Evolutionary conservation across 2,888 invertebrate genomes (phyloP), one percentile per base, ranked within the genome.

Genomic region (Andrena flavipes): DNA sequence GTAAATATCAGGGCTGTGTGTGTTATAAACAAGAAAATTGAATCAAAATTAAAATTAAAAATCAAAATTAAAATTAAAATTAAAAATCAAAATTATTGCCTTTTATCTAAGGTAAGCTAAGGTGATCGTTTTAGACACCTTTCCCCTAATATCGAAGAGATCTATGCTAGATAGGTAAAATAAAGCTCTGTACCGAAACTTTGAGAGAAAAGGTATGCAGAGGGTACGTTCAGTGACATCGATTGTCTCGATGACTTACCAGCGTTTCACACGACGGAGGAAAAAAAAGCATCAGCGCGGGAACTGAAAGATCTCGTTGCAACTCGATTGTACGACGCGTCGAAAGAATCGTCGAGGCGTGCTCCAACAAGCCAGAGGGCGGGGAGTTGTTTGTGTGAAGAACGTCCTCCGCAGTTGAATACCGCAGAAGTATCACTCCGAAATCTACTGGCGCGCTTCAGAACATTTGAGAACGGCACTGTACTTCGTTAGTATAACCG

Each of bases 401-500:
- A 73, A 85, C 69, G 56, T 76, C 64, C 75, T 69, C 59, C 54
- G 56, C 70, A 29, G n/a, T 20, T 70, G 80, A 63, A 80, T 69
- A 80, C 76, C 35, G 69, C 69, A 65, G 51, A 75, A 85, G 80
- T 76, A 78, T 84, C 84, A 70, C 70, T 83, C 69, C 60, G 69
- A 84, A 76, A 85, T 75, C 84, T 75, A 77, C 81, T 35, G 78
- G n/a, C 72, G 59, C 49, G 60, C 71, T 82, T 73, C 63, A 48
- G 62, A 84, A 84, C 76, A 80, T 84, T 80, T 77, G 78, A 77
- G 79, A 77, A 82, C 71, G 71, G 68, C 77, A 76, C 79, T 74
- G 81, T 77, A 81, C 85, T 88, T 88, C 84, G 87, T 88, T 88
- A 88, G 85, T 80, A 80, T 77, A 84, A 88, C 87, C 88, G 76